Conservation (phyloP, 2,888 invertebrate species). For the Aleiodes leptofemur region DNA sequence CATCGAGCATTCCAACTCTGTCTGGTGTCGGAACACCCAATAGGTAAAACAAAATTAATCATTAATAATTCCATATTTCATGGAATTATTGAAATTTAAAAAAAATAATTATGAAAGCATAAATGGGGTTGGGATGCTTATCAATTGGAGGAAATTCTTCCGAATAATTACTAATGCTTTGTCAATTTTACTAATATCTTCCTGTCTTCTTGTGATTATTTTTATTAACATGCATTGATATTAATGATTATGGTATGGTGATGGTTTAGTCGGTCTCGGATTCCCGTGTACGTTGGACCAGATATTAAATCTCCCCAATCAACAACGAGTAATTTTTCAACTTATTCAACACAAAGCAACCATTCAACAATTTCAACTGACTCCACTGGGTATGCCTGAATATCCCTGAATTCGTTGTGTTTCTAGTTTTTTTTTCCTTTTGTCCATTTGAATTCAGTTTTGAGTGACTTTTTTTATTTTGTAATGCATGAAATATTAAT, state of each 20-base stretch:
- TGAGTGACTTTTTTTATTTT: slow-evolving; percentile 37
- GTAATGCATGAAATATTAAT: slow-evolving; percentile 20
- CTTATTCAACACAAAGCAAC: slow-evolving; percentile 74
- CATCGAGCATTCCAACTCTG: slow-evolving; percentile 93
- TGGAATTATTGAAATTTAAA: background rate
- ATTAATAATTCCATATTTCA: slow-evolving; percentile 53
- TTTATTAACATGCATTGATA: slow-evolving; percentile 25
- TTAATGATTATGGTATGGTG: slow-evolving; percentile 70
- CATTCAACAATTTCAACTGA: slow-evolving; percentile 74
- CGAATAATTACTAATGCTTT: slow-evolving; percentile 8
- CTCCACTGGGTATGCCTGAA: slow-evolving; percentile 72
- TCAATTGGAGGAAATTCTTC: slow-evolving; percentile 23
- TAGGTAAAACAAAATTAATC: slow-evolving; percentile 80
- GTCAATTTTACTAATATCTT: slow-evolving; percentile 8
- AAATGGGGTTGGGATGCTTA: slow-evolving; percentile 28
- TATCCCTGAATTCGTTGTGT: slow-evolving; percentile 55
- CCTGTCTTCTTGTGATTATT: background rate
- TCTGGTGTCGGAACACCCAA: slow-evolving; percentile 83
- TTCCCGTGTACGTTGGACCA: slow-evolving; percentile 83
- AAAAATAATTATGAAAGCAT: background rate
- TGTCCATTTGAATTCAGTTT: slow-evolving; percentile 40
- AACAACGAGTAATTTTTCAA: slow-evolving; percentile 74
- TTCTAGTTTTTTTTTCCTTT: slow-evolving; percentile 44
- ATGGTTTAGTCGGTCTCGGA: slow-evolving; percentile 82
- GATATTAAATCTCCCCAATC: slow-evolving; percentile 79